These are phyloP conservation scores for Colletes latitarsis DNA, from an alignment of 1,140 invertebrate species.

Conservation along the genomic window DNA sequence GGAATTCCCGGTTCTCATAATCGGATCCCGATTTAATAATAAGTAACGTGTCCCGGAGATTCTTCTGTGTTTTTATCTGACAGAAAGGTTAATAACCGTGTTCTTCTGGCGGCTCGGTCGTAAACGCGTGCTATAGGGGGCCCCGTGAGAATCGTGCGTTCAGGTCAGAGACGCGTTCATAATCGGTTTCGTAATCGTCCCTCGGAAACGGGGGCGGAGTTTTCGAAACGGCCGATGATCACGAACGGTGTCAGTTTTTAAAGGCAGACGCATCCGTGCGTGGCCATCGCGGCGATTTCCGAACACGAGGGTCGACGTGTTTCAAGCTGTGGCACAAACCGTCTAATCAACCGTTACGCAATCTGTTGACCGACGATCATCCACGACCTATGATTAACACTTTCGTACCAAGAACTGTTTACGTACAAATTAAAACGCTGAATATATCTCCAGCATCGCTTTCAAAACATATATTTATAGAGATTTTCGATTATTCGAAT, in stretches of 20 bases:
- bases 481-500: background rate
- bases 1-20: too few species aligned
- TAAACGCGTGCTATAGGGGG: background rate
- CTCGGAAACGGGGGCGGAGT: conserved; percentile 1
- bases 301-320: conserved; percentile 4
- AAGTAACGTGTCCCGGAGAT: background rate
- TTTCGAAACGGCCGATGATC: conserved; percentile 3
- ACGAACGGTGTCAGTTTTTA: background rate
- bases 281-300: background rate
- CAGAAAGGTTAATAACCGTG: too few species aligned
- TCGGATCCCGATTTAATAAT: background rate
- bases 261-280: background rate
- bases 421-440: too few species aligned
- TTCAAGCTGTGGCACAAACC: background rate
- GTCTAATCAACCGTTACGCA: conserved; percentile 2
- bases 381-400: background rate
- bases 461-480: background rate
- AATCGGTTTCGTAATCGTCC: conserved; percentile 2
- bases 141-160: background rate
- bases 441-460: too few species aligned
- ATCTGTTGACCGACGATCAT: background rate
- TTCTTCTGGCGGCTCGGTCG: too few species aligned
- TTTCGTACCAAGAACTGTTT: background rate
- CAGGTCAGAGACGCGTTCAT: background rate
- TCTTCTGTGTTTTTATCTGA: too few species aligned